A percentile compares a stretch with the other conserved stretches of the same genome.
Evolutionary conservation across 1,140 invertebrate genomes (phyloP).

Genomic region (Paralvinella palmiformis): DNA sequence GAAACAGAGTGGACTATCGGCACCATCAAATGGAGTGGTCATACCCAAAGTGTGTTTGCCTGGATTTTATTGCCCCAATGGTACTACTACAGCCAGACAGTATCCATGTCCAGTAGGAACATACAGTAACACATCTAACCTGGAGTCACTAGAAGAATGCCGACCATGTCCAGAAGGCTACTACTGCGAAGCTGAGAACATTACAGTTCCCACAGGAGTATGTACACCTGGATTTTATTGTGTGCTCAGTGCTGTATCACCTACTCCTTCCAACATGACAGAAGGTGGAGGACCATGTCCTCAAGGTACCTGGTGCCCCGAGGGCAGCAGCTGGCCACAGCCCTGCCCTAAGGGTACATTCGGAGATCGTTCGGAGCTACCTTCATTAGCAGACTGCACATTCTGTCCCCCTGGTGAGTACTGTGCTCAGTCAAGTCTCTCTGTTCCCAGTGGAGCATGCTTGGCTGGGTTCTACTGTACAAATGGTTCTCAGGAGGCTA

Average conservation of each 20-base stretch:
- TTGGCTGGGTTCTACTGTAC: conserved; percentile 41
- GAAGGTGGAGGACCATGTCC: conserved; percentile 33
- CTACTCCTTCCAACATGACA: conserved; percentile 18
- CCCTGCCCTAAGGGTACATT: conserved; percentile 44
- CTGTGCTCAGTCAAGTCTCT: conserved; percentile 33
- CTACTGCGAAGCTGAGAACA: conserved; percentile 39
- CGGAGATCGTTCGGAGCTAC: conserved; percentile 31
- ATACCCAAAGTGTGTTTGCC: conserved; percentile 42
- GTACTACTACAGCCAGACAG: conserved; percentile 30
- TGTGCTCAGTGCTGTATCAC: conserved; percentile 28
- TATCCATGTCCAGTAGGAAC: conserved; percentile 40
- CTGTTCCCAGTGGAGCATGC: conserved; percentile 35
- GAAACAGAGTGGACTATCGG: conserved; percentile 37
- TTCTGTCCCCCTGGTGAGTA: conserved; percentile 40
- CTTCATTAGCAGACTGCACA: conserved; percentile 24
- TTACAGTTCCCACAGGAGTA: conserved; percentile 31
- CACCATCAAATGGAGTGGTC: conserved; percentile 42
- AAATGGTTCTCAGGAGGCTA: conserved; percentile 39
- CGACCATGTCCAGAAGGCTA: conserved; percentile 33
- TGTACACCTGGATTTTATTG: conserved; percentile 43
- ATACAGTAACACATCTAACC: conserved; percentile 38
- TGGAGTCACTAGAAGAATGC: conserved; percentile 36
- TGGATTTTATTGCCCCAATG: conserved; percentile 42
- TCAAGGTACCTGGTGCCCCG: conserved; percentile 40
- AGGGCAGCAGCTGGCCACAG: conserved; percentile 28